Evolutionary conservation across 2,888 invertebrate species (phyloP).

Genomic region (Drosophila tanythrix): DNA sequence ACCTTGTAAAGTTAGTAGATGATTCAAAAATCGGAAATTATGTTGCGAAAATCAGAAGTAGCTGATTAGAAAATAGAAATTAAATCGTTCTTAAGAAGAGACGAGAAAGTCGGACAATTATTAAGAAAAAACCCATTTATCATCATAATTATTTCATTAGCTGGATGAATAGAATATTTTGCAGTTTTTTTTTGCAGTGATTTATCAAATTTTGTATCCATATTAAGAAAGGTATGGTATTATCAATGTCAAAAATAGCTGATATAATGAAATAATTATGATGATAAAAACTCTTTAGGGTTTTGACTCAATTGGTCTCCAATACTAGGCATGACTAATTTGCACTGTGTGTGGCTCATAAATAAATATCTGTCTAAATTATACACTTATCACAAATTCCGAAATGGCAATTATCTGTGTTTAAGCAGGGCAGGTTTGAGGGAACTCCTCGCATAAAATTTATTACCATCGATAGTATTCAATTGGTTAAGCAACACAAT

Average conservation of each 20-base stretch:
- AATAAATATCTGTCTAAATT: constrained; percentile 22
- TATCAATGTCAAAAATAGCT: too few relatives aligned
- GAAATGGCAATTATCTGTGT: constrained; percentile 35
- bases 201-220: too few relatives aligned
- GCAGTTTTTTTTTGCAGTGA: background rate
- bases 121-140: background rate
- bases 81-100: too few relatives aligned
- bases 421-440: constrained; percentile 11
- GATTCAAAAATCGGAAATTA: background rate
- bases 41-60: background rate
- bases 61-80: background rate
- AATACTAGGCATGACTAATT: constrained; percentile 31
- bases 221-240: too few relatives aligned
- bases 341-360: constrained; percentile 10
- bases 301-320: constrained; percentile 14
- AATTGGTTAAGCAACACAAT: constrained; percentile 2
- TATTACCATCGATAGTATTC: background rate
- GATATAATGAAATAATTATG: background rate
- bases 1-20: background rate
- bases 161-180: background rate
- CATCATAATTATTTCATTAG: background rate
- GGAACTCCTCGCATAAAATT: constrained; percentile 24
- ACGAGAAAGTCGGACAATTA: background rate
- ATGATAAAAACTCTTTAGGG: background rate
- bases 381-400: constrained; percentile 27